Evolutionary conservation across 2,888 invertebrate genomes (phyloP), one percentile per base, ranked within the genome.

Genomic region (Keiferia lycopersicella): DNA sequence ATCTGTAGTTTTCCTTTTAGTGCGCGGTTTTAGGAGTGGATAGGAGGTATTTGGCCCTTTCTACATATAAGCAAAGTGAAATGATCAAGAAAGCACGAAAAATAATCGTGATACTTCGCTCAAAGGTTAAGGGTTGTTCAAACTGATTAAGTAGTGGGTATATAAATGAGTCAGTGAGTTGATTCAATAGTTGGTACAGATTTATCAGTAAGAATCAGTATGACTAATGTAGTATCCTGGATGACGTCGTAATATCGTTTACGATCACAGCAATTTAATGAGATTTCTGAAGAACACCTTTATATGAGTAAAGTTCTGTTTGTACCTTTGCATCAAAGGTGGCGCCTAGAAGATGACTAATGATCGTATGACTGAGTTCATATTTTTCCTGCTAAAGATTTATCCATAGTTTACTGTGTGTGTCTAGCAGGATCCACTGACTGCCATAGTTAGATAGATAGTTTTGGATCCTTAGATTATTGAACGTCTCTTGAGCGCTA

Each of bases 191-290:
- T 10, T 1, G 1, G 6, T 34, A 34, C 34, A 34, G 34, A 34
- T 34, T 58, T 38, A 39, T 58, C 14, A 58, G 58, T 39, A 39
- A 16, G 34, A 30, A 56, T 2, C 56, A 26, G 26, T n/a, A 7
- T 57, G 57, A 57, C 57, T 57, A 57, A 34, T 30, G 14, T 18
- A 38, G 39, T 20, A 39, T 58, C 58, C 38, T 20, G 39, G 39
- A 26, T 39, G 39, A 58, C 26, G 20, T 26, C 39, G 16, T 4
- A 58, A 18, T 39, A 38, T 38, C 26, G 20, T 58, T 58, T 58
- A 38, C 39, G 14, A 58, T 39, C 56, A n/a, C 34, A 34, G 34
- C 34, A 45, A 10, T 53, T 48, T n/a, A 48, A 48, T 18, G 26
- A 53, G 51, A 22, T 53, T 22, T 53, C 22, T 22, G 26, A 53